Conservation (phyloP, 2,113 vertebrate species). For the Archilochus colubris region DNA sequence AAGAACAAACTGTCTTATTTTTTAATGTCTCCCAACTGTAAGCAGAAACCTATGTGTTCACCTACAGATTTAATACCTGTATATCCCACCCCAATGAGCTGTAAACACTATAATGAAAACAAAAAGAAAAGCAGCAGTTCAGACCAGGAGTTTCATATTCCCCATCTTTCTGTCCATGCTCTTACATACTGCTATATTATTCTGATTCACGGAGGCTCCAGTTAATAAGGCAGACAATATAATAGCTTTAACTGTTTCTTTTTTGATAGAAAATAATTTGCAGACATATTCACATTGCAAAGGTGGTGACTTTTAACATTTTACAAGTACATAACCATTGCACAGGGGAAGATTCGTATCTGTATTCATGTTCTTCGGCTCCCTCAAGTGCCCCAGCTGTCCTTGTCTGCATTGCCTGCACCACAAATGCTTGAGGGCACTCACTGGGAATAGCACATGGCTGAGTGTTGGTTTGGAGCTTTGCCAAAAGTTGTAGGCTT, state of each 20-base stretch:
- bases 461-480: not conserved
- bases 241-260: not conserved
- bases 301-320: not conserved
- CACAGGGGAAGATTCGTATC: not conserved
- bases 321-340: not conserved
- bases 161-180: not conserved
- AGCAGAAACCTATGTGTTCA: conserved; percentile 12
- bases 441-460: not conserved
- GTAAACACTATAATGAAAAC: not conserved
- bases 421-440: not conserved
- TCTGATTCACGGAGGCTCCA: not conserved
- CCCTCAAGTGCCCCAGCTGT: not conserved
- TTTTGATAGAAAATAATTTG: not conserved
- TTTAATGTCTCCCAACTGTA: not conserved
- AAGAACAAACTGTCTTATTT: not conserved
- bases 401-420: not conserved
- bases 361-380: not conserved
- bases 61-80: not conserved
- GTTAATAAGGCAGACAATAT: not conserved
- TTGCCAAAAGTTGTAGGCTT: not conserved
- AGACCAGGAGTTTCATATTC: not conserved
- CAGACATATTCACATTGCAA: not conserved
- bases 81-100: not conserved
- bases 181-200: not conserved
- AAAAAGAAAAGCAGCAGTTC: not conserved